phyloP scores from a whole-genome alignment of 2,113 vertebrate species.

The Phasianus colchicus region DNA sequence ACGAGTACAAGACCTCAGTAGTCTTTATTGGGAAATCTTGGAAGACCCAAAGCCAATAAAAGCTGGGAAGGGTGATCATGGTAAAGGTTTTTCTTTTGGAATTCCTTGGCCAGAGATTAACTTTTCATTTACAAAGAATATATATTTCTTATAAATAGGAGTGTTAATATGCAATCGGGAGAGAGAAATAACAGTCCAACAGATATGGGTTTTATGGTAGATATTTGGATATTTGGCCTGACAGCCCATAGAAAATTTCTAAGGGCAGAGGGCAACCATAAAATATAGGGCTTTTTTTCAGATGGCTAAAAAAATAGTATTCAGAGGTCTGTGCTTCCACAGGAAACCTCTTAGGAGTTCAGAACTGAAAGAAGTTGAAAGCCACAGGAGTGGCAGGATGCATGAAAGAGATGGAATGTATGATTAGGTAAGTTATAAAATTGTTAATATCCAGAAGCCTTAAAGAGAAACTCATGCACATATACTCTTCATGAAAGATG shows the following conservation, averaged over 20 bases:
- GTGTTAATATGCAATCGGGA: background rate
- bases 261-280: background rate
- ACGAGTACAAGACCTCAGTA: background rate
- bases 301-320: background rate
- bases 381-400: background rate
- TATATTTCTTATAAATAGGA: background rate
- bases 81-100: constrained; percentile 7
- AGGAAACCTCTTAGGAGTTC: background rate
- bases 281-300: constrained; percentile 13
- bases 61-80: background rate
- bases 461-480: background rate
- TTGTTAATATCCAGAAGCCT: background rate
- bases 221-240: background rate
- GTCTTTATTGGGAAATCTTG: constrained; percentile 20
- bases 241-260: background rate
- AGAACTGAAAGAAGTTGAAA: constrained; percentile 30
- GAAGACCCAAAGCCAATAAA: constrained; percentile 41
- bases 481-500: background rate
- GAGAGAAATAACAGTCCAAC: background rate
- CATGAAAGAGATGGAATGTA: background rate
- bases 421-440: background rate
- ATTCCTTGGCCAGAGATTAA: background rate
- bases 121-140: constrained; percentile 2
- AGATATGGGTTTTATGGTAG: background rate
- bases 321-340: background rate